Conservation (phyloP, 2,888 invertebrate genomes). For the Hermodice carunculata region DNA sequence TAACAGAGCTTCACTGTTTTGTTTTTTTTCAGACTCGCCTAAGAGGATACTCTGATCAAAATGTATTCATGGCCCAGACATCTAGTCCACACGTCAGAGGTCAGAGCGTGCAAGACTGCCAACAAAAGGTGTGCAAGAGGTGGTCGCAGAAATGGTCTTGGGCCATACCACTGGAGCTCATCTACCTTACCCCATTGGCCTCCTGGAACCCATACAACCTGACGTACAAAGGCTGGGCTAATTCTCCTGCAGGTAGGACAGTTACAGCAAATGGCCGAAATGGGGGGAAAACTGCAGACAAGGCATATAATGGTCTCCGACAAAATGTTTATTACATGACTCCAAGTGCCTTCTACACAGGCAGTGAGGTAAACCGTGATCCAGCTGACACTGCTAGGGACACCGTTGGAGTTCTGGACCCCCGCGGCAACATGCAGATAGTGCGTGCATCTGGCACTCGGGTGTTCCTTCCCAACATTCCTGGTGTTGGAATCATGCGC, state of each 20-base stretch:
- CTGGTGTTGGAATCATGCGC: too few relatives aligned
- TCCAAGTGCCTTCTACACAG: background rate
- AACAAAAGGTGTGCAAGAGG: background rate
- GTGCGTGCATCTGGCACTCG: too few relatives aligned
- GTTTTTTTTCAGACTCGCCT: slow-evolving; percentile 6
- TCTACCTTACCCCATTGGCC: slow-evolving; percentile 28
- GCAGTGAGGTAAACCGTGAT: background rate
- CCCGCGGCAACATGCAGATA: too few relatives aligned
- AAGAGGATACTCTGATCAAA: slow-evolving; percentile 27
- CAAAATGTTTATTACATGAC: slow-evolving; percentile 6
- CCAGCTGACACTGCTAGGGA: background rate
- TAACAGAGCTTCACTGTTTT: too few relatives aligned
- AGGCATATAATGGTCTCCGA: slow-evolving; percentile 8
- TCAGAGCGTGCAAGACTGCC: background rate
- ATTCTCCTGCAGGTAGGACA: background rate
- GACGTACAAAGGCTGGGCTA: background rate
- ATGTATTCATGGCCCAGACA: slow-evolving; percentile 45
- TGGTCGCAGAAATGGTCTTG: slow-evolving; percentile 18
- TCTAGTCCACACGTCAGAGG: background rate
- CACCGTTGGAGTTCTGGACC: slow-evolving; percentile 5
- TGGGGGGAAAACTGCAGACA: slow-evolving; percentile 29
- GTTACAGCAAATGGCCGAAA: slow-evolving; percentile 24
- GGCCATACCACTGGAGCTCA: slow-evolving; percentile 32
- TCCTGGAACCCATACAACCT: slow-evolving; percentile 25
- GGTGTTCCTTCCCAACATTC: too few relatives aligned